Conservation (phyloP, 1,140 invertebrate species). For the Temnothorax nylanderi region DNA sequence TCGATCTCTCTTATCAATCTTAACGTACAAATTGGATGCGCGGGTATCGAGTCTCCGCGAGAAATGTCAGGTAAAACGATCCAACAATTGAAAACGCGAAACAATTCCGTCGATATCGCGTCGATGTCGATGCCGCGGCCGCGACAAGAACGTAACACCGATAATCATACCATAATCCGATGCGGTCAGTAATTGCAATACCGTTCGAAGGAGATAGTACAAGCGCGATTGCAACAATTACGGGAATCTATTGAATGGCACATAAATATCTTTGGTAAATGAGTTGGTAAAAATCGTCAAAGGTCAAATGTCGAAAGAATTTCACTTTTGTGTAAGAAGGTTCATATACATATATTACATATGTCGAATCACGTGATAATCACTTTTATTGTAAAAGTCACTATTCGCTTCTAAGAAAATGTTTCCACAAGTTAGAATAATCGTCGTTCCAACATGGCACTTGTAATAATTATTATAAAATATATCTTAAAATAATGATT, state of each 20-base stretch:
- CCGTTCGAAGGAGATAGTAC: background rate
- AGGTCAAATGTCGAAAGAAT: background rate
- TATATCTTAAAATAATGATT: background rate
- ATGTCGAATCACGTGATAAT: background rate
- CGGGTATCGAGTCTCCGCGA: background rate
- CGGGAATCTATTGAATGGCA: background rate
- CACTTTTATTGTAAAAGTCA: background rate
- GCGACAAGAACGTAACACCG: slow-evolving; percentile 21
- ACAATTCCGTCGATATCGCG: slow-evolving; percentile 62
- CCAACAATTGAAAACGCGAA: slow-evolving; percentile 26
- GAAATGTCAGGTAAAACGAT: background rate
- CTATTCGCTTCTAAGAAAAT: background rate
- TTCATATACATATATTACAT: background rate
- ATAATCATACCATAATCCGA: slow-evolving; percentile 5
- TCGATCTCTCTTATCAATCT: too few relatives aligned
- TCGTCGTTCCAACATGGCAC: background rate
- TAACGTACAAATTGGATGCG: background rate
- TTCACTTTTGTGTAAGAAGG: background rate
- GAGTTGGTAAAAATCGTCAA: background rate
- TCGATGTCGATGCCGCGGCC: background rate
- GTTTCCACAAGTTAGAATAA: background rate
- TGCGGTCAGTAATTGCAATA: slow-evolving; percentile 54
- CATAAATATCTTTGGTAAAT: background rate
- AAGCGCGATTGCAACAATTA: background rate
- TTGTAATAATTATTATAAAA: background rate